Conservation (phyloP, 2,797 vertebrate genomes). For the Perodicticus potto region DNA sequence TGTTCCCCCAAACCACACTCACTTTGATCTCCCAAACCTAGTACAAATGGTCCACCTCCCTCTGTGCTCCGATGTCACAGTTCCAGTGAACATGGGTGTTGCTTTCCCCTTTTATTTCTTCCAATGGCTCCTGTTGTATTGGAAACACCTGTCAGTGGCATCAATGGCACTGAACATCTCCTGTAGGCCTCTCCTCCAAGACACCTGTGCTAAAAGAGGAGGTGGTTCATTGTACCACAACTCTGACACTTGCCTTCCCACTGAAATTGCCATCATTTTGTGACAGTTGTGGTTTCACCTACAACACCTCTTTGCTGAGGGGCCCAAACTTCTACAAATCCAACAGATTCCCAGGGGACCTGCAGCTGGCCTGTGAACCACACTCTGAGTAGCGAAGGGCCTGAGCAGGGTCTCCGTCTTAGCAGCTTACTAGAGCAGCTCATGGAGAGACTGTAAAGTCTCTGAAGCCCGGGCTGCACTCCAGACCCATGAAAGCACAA, state of each 20-base stretch:
- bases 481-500: background rate
- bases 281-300: background rate
- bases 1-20: background rate
- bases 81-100: background rate
- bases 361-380: background rate
- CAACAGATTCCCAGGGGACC: no score
- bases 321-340: background rate
- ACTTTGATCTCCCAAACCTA: background rate
- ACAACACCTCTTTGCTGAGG: background rate
- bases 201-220: background rate
- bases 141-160: background rate
- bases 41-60: background rate
- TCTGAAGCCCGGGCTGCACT: background rate
- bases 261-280: background rate
- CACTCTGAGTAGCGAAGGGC: background rate
- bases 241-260: background rate
- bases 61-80: background rate
- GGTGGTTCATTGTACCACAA: background rate
- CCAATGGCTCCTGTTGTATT: background rate
- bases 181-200: background rate
- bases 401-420: background rate
- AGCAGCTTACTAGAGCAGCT: background rate
- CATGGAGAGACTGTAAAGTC: background rate
- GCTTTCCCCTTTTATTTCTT: background rate
- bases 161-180: background rate